phyloP scores from a whole-genome alignment of 64 coral and sea anemone species.

The Dendronephthya gigantea region DNA sequence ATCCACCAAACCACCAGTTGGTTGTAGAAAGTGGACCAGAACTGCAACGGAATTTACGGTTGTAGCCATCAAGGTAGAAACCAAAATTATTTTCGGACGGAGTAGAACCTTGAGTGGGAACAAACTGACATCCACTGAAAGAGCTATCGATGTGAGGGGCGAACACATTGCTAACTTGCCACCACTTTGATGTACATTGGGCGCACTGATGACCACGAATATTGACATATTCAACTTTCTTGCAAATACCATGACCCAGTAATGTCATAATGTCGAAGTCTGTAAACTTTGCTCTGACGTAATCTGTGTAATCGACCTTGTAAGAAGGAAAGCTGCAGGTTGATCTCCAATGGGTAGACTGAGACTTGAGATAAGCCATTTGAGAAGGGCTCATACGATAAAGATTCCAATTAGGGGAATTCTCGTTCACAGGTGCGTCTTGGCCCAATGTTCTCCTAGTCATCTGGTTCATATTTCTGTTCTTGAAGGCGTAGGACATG shows the following conservation, averaged over 20 bases:
- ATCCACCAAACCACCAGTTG: constrained; percentile 8
- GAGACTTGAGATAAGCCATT: no score
- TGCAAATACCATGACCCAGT: background rate
- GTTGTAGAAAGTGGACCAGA: background rate
- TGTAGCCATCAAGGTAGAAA: constrained; percentile 23
- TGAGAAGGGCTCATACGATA: no score
- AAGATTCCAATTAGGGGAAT: no score
- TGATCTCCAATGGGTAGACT: no score
- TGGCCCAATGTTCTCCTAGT: no score
- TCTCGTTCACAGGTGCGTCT: no score
- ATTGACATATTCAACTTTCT: background rate
- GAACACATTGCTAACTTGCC: no score
- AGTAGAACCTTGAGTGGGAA: background rate
- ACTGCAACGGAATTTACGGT: constrained; percentile 39
- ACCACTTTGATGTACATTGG: no score
- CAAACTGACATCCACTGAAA: constrained; percentile 20
- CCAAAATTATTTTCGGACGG: constrained; percentile 44
- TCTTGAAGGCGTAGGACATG: background rate
- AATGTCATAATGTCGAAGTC: background rate
- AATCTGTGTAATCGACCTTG: background rate
- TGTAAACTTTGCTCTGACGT: background rate
- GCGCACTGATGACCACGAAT: background rate
- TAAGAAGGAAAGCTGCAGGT: no score
- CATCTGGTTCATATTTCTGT: background rate
- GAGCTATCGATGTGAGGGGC: no score